A percentile compares a stretch with the other conserved stretches of the same genome.
phyloP scores from a whole-genome alignment of 2,797 vertebrate genomes.

The Peromyscus nudipes region DNA sequence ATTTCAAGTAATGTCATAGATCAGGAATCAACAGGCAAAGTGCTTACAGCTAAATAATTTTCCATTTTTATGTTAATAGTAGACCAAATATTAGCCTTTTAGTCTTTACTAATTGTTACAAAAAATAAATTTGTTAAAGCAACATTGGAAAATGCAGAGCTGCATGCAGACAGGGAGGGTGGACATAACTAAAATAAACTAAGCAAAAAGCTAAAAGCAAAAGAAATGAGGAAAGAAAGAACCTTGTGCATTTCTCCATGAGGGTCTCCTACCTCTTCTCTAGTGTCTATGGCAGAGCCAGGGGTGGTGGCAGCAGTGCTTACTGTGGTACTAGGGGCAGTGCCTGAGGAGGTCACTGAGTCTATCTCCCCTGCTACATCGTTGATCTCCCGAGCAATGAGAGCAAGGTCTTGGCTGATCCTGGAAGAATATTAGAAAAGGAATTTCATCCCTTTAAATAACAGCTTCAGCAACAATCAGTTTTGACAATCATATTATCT shows the following conservation, averaged over 20 bases:
- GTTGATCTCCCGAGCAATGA: conserved; percentile 99
- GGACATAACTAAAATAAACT: conserved; percentile 88
- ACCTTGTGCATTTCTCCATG: conserved; percentile 95
- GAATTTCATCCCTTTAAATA: conserved; percentile 77
- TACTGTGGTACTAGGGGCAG: conserved; percentile 98
- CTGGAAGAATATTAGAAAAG: conserved; percentile 88
- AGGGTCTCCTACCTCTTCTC: conserved; percentile 99
- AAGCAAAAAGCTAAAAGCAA: conserved; percentile 91
- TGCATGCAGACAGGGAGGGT: conserved; percentile 83
- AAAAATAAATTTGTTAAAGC: conserved; percentile 82
- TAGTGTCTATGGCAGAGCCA: conserved; percentile 99
- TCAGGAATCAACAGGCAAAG: conserved; percentile 72
- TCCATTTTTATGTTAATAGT: conserved; percentile 70
- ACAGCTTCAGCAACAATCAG: conserved; percentile 43
- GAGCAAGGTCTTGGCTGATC: conserved; percentile 99
- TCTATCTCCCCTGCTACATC: conserved; percentile 99
- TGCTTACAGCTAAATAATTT: conserved; percentile 69
- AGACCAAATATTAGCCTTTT: conserved; percentile 78
- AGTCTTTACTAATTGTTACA: conserved; percentile 68
- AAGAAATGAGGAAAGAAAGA: conserved; percentile 93
- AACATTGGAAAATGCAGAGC: conserved; percentile 82
- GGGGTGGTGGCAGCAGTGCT: conserved; percentile 99
- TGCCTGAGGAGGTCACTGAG: conserved; percentile 99
- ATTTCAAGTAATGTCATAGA: conserved; percentile 81
- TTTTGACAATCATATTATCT: background rate